Conservation (phyloP, 1,140 invertebrate genomes). For the Branchinecta lindahli region DNA sequence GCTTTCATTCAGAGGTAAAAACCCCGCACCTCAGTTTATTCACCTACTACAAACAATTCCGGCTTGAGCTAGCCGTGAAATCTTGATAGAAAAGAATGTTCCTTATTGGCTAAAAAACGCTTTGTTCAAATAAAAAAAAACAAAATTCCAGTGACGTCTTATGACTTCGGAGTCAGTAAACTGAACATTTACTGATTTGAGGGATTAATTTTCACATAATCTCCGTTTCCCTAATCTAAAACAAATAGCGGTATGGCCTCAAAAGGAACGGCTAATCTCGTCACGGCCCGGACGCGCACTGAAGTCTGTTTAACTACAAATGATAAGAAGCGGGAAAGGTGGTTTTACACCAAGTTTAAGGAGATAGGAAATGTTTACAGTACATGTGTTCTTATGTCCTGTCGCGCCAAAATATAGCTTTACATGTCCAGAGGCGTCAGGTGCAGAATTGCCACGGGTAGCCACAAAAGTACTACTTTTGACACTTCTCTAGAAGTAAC, state of each 20-base stretch:
- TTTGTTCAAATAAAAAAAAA: no score
- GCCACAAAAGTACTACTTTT: no score
- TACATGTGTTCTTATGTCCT: background rate
- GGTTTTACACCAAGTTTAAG: background rate
- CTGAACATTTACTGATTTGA: background rate
- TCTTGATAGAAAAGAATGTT: no score
- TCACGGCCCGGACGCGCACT: background rate
- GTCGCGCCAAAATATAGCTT: no score
- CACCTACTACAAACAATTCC: no score
- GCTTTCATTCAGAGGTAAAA: no score
- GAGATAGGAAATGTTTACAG: background rate
- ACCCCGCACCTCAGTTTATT: no score
- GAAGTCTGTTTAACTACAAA: constrained; percentile 9
- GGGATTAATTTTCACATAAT: background rate
- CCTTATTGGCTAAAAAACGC: no score
- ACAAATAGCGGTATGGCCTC: background rate
- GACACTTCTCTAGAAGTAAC: no score
- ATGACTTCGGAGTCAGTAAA: background rate
- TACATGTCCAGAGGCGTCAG: no score
- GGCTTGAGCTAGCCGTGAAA: no score
- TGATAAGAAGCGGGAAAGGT: background rate
- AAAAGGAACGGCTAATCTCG: background rate
- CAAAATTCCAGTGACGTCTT: background rate
- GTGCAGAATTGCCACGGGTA: no score
- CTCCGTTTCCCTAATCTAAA: background rate